Percentiles rank a stretch among this genome's conserved stretches.
These are phyloP conservation scores for Formica aserva DNA, from an alignment of 2,888 invertebrate species.

Conservation along the genomic window DNA sequence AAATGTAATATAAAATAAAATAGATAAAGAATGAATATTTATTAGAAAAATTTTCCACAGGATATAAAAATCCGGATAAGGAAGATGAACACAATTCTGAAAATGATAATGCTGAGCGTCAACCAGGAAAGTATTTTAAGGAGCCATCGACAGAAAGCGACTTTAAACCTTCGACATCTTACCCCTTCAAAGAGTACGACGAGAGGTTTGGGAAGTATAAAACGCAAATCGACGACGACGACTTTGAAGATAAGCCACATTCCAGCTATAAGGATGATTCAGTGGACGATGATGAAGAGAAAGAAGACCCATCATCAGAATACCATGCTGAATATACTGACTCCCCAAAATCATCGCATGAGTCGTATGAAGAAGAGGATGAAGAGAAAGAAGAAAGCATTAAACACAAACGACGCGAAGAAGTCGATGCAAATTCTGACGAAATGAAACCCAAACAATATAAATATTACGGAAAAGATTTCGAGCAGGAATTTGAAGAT, in stretches of 20 bases:
- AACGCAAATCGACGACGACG: conserved; percentile 62
- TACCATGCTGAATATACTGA: conserved; percentile 57
- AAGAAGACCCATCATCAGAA: conserved; percentile 53
- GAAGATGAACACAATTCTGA: conserved; percentile 57
- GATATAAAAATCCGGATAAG: conserved; percentile 52
- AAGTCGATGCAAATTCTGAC: conserved; percentile 64
- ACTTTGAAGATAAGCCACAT: conserved; percentile 65
- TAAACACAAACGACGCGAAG: conserved; percentile 69
- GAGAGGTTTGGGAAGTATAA: conserved; percentile 78
- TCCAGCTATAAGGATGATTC: conserved; percentile 66
- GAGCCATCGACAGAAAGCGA: conserved; percentile 65
- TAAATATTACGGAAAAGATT: conserved; percentile 72
- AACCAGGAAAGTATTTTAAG: conserved; percentile 60
- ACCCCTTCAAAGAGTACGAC: conserved; percentile 75
- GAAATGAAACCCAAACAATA: conserved; percentile 45
- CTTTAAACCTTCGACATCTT: conserved; percentile 73
- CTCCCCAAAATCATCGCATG: conserved; percentile 39
- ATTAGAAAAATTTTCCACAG: conserved; percentile 52
- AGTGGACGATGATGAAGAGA: conserved; percentile 65
- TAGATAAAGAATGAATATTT: conserved; percentile 11
- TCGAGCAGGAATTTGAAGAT: conserved; percentile 77
- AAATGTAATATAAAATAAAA: background rate
- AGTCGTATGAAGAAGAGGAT: conserved; percentile 68
- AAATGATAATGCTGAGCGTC: conserved; percentile 58
- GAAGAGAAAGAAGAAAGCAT: conserved; percentile 75